Evolutionary conservation across 2,797 vertebrate species (phyloP).

Genomic region (Podargus strigoides): DNA sequence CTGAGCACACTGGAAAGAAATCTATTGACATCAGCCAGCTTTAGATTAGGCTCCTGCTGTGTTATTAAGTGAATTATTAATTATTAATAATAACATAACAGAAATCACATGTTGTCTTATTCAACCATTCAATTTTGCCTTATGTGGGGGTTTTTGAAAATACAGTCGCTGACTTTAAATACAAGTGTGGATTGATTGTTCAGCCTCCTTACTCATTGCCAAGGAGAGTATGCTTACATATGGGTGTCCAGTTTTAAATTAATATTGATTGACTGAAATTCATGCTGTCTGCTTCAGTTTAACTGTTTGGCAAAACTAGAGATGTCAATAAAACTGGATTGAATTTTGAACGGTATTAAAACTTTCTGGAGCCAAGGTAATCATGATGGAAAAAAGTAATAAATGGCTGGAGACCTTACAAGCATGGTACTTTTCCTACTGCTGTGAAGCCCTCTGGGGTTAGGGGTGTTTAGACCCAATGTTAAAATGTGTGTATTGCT

Average conservation of each 20-base stretch:
- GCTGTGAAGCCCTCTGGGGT: not conserved
- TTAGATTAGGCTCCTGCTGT: constrained; percentile 40
- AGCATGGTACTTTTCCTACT: not conserved
- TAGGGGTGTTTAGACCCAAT: not conserved
- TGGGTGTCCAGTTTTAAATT: constrained; percentile 60
- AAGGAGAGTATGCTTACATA: constrained; percentile 47
- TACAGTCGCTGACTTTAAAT: constrained; percentile 36
- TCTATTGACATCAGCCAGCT: constrained; percentile 36
- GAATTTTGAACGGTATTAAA: constrained; percentile 69
- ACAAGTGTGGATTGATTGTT: constrained; percentile 39
- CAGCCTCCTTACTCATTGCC: constrained; percentile 14
- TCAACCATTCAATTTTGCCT: constrained; percentile 54
- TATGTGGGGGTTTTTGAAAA: constrained; percentile 36
- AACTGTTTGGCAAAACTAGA: constrained; percentile 65
- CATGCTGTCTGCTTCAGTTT: constrained; percentile 65
- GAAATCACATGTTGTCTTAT: constrained; percentile 56
- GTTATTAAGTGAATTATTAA: constrained; percentile 69
- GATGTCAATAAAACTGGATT: constrained; percentile 68
- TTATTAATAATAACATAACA: constrained; percentile 65
- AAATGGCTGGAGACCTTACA: constrained; percentile 55
- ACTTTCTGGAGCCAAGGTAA: constrained; percentile 69
- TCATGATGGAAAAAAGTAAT: constrained; percentile 67
- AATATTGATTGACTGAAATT: constrained; percentile 69
- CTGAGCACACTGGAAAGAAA: not conserved
- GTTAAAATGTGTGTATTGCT: not conserved